Evolutionary conservation across 1,140 invertebrate species (phyloP), one percentile per base, ranked within the genome.

Genomic region (Drosophila guanche): DNA sequence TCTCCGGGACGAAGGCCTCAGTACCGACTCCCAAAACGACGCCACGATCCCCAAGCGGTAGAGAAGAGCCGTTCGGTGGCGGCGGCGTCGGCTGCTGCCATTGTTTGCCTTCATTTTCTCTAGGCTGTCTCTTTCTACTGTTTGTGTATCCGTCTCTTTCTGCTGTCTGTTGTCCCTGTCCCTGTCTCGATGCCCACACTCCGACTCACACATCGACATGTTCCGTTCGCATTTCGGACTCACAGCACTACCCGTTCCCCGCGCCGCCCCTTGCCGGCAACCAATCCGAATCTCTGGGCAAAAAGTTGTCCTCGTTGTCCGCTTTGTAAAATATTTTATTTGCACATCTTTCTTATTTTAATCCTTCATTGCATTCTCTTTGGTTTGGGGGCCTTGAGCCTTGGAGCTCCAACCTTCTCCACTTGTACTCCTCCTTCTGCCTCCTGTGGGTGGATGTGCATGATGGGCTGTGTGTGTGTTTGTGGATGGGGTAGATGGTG

Each of bases 341-440:
- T 89, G 74, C 77, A 89, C 86, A 90, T 89, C 81, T 90, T 85
- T 89, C 85, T 85, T 89, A 89, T 89, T 89, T 89, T 89, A 89
- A 89, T 89, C 85, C 85, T 89, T 81, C 80, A 90, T 78, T 86
- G 77, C 80, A 89, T 77, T 74, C 48, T 52, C 25, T 57, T 70
- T 47, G 76, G 80, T 41, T 76, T 65, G 65, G 54, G 54, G 29
- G 54, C 43, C 57, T 66, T 62, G 69, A 46, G 51, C 46, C 48
- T 54, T 33, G 7, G 10, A 37, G 14, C 8, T 42, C 56, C 46
- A 45, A 41, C 14, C 29, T 22, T 23, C 47, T 37, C 14, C 8
- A 22, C 48, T n/a, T 23, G 16, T 20, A 20, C 33, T 3, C 8
- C 37, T 12, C 5, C 27, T n/a, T 14, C 22, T 16, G 29, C 16